Conservation (phyloP, 2,113 vertebrate species). For the Cyphomyrus plagiostoma region DNA sequence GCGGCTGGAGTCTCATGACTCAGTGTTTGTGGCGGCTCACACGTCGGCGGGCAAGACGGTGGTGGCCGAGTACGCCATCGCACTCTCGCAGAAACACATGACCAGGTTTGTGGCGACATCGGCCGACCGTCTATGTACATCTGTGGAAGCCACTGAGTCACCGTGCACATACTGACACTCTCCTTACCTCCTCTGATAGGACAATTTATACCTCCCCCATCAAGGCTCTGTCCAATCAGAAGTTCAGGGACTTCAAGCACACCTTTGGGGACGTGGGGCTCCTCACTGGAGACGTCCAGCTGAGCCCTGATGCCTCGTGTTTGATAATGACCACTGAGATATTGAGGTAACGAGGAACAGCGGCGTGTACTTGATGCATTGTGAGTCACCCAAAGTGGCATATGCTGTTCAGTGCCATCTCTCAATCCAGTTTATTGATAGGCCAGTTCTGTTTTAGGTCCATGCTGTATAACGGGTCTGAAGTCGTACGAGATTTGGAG, state of each 20-base stretch:
- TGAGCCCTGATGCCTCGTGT: conserved; percentile 80
- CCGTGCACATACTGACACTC: neutral
- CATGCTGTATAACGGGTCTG: conserved; percentile 86
- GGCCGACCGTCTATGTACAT: neutral
- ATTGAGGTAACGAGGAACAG: conserved; percentile 60
- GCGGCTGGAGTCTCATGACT: conserved; percentile 74
- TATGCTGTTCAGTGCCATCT: neutral
- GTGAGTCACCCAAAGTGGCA: neutral
- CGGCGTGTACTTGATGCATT: neutral
- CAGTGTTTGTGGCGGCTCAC: conserved; percentile 82
- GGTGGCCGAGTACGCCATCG: conserved; percentile 86
- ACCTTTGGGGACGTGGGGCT: conserved; percentile 84
- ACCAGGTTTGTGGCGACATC: conserved; percentile 49
- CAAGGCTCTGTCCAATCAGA: conserved; percentile 90
- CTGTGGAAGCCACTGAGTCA: neutral
- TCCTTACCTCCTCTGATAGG: conserved; percentile 44
- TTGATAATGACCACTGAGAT: conserved; percentile 95
- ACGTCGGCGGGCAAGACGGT: conserved; percentile 87
- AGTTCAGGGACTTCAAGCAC: conserved; percentile 83
- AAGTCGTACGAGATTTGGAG: conserved; percentile 84
- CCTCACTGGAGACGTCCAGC: conserved; percentile 80
- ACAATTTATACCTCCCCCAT: conserved; percentile 89
- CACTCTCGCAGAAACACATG: conserved; percentile 63
- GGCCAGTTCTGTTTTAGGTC: conserved; percentile 56
- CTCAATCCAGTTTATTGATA: neutral